phyloP scores from a whole-genome alignment of 2,888 invertebrate genomes.

The Melanchra persicariae region DNA sequence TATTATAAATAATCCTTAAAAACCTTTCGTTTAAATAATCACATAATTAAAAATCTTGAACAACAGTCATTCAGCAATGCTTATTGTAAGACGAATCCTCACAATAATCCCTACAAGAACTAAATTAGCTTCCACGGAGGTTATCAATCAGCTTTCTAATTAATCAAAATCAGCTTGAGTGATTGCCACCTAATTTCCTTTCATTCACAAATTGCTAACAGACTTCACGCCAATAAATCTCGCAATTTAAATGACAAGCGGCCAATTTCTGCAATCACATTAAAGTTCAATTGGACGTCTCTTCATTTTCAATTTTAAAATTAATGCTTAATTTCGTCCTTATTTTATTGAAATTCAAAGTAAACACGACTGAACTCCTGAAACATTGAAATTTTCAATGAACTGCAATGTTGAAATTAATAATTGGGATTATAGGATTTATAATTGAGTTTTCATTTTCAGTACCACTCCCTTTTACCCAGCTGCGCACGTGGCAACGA shows the following conservation, averaged over 20 bases:
- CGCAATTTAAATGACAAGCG: constrained; percentile 40
- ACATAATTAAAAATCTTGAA: background rate
- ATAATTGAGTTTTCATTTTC: constrained; percentile 28
- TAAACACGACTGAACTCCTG: constrained; percentile 43
- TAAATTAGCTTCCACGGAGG: background rate
- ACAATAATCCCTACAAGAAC: background rate
- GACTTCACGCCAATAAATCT: constrained; percentile 25
- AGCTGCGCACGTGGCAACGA: too few relatives aligned
- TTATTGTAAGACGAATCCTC: background rate
- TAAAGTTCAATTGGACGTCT: constrained; percentile 36
- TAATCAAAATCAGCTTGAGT: constrained; percentile 20
- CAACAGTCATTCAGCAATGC: background rate
- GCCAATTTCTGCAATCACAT: constrained; percentile 32
- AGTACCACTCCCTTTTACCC: too few relatives aligned
- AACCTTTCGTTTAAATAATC: too few relatives aligned
- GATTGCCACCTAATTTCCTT: constrained; percentile 31
- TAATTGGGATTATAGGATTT: constrained; percentile 32
- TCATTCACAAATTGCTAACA: constrained; percentile 20
- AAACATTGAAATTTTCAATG: constrained; percentile 53
- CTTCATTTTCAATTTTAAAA: constrained; percentile 40
- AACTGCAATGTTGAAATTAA: constrained; percentile 42
- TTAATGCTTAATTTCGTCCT: constrained; percentile 36
- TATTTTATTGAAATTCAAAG: constrained; percentile 42
- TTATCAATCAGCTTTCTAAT: constrained; percentile 20
- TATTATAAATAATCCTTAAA: too few relatives aligned